A percentile compares a stretch with the other conserved stretches of the same genome.
Evolutionary conservation across 92 coral and sea anemone genomes (phyloP).

Genomic region (Nematostella vectensis): DNA sequence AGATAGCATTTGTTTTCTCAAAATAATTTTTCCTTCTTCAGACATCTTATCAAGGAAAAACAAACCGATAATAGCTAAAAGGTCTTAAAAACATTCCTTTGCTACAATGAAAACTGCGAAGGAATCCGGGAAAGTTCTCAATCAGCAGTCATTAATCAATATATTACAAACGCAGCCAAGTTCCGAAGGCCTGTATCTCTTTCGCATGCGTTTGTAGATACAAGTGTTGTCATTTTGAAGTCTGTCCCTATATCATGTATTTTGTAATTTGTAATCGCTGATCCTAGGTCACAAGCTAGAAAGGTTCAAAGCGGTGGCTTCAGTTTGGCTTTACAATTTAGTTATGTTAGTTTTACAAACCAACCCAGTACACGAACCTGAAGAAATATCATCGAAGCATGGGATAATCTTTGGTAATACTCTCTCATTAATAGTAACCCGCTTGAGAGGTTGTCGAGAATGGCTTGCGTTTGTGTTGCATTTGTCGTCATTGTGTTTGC

Average conservation of each 20-base stretch:
- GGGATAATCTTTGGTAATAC: slow-evolving; percentile 13
- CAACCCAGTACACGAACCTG: slow-evolving; percentile 14
- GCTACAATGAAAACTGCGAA: neutral
- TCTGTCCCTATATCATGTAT: no score
- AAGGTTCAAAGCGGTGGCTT: no score
- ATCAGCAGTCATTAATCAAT: no score
- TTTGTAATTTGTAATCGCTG: slow-evolving; percentile 30
- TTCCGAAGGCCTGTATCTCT: no score
- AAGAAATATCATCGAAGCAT: slow-evolving; percentile 10
- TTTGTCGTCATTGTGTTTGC: slow-evolving; percentile 4
- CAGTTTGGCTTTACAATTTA: slow-evolving; percentile 26
- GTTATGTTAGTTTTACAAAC: slow-evolving; percentile 37
- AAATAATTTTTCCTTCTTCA: neutral
- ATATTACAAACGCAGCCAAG: no score
- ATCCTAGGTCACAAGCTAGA: slow-evolving; percentile 39
- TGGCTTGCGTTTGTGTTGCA: neutral
- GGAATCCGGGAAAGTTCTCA: neutral
- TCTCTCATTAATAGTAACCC: slow-evolving; percentile 1
- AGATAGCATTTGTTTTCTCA: neutral
- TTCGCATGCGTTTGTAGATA: no score
- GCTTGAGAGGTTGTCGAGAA: neutral
- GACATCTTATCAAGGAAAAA: neutral
- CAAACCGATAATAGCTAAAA: neutral
- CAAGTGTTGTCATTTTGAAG: no score
- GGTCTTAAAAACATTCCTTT: slow-evolving; percentile 27